Conservation (phyloP, 2,888 invertebrate genomes). For the Sphinx pinastri region DNA sequence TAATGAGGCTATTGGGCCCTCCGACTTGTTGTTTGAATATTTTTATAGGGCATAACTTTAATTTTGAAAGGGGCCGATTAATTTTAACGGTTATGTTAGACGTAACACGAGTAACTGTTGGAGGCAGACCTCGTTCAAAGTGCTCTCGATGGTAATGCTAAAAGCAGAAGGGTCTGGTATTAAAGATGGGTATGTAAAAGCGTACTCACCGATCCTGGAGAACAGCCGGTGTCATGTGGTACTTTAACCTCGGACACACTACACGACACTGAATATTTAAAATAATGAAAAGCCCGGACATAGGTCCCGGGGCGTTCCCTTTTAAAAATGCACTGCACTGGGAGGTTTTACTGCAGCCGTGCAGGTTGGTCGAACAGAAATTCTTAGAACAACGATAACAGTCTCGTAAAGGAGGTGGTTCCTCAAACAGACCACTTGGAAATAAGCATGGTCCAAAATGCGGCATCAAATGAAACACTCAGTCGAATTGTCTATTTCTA, state of each 20-base stretch:
- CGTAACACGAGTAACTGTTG: conserved; percentile 22
- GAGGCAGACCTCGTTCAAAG: conserved; percentile 41
- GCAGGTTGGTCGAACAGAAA: conserved; percentile 78
- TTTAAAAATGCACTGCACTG: conserved; percentile 83
- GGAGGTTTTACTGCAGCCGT: conserved; percentile 72
- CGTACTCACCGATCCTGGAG: conserved; percentile 62
- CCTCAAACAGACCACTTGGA: conserved; percentile 55
- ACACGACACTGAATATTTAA: conserved; percentile 81
- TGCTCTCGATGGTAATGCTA: conserved; percentile 53
- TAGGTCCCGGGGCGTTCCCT: conserved; percentile 72
- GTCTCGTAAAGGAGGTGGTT: conserved; percentile 75
- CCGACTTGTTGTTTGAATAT: conserved; percentile 74
- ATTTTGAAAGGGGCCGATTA: conserved; percentile 71
- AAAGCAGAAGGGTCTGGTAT: conserved; percentile 50
- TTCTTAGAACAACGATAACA: conserved; percentile 68
- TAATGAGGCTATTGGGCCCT: conserved; percentile 77
- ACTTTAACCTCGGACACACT: conserved; percentile 64
- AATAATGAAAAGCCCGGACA: conserved; percentile 77
- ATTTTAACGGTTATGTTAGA: conserved; percentile 66
- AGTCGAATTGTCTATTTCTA: conserved; percentile 33
- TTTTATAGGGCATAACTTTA: conserved; percentile 75
- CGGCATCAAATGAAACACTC: conserved; percentile 48
- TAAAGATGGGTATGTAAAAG: conserved; percentile 53
- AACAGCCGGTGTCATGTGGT: conserved; percentile 51
- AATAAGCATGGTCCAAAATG: conserved; percentile 56